These are phyloP conservation scores for Leguminivora glycinivorella DNA, from an alignment of 1,140 invertebrate genomes.

Conservation along the genomic window DNA sequence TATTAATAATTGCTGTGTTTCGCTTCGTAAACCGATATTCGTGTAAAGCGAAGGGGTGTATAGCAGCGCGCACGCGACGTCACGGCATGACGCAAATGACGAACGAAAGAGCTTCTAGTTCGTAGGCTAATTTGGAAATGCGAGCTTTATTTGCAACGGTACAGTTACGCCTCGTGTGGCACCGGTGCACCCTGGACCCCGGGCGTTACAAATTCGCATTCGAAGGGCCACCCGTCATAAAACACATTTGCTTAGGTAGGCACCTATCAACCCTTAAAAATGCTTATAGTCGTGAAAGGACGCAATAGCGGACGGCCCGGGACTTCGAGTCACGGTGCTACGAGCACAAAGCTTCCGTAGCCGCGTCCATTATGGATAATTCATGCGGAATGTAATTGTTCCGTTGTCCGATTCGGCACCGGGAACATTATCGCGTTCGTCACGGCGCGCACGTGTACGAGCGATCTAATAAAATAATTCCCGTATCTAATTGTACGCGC, in stretches of 20 bases:
- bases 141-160: slow-evolving; percentile 1
- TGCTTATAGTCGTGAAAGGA: slow-evolving; percentile 35
- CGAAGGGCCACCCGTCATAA: slow-evolving; percentile 16
- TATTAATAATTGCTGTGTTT: slow-evolving; percentile 56
- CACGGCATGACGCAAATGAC: slow-evolving; percentile 39
- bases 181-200: background rate
- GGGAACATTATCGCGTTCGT: slow-evolving; percentile 73
- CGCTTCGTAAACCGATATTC: slow-evolving; percentile 54
- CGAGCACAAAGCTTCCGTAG: slow-evolving; percentile 60
- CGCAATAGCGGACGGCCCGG: slow-evolving; percentile 49
- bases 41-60: slow-evolving; percentile 47
- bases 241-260: slow-evolving; percentile 22
- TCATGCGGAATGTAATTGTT: slow-evolving; percentile 74
- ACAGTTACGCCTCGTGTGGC: background rate
- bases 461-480: slow-evolving; percentile 78
- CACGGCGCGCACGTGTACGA: slow-evolving; percentile 74
- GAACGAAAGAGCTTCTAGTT: slow-evolving; percentile 17
- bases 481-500: slow-evolving; percentile 77
- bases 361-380: slow-evolving; percentile 62
- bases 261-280: slow-evolving; percentile 24
- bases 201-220: background rate
- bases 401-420: slow-evolving; percentile 48
- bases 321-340: slow-evolving; percentile 53
- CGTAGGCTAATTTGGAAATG: slow-evolving; percentile 5
- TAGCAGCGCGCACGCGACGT: slow-evolving; percentile 60